phyloP scores from a whole-genome alignment of 2,888 invertebrate species.

The Drosophila anceps region DNA sequence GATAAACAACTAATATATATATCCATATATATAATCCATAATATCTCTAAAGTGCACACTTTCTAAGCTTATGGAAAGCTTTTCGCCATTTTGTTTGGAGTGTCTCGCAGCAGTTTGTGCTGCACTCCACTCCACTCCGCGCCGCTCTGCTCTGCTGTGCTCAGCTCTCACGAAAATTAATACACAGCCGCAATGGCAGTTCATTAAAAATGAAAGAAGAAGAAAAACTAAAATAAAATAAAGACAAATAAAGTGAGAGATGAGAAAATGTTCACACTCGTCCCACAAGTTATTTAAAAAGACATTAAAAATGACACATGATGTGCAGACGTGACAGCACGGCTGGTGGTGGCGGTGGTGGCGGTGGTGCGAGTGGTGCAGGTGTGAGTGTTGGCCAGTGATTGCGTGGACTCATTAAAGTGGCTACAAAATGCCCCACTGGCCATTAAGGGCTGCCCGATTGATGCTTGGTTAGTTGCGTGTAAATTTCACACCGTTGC shows the following conservation, averaged over 20 bases:
- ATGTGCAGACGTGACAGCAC: conserved; percentile 12
- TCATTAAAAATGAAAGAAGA: conserved; percentile 44
- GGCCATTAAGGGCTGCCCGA: conserved; percentile 50
- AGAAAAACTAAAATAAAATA: no score
- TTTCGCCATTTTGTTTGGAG: conserved; percentile 1
- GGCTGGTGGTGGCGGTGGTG: conserved; percentile 1
- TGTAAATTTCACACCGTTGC: conserved; percentile 69
- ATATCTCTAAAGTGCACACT: no score
- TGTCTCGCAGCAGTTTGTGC: neutral
- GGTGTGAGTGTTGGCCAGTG: conserved; percentile 42
- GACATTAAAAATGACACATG: conserved; percentile 70
- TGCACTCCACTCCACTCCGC: neutral
- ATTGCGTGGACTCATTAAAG: conserved; percentile 66
- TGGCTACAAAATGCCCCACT: conserved; percentile 56
- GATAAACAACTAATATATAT: neutral
- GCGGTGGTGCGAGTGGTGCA: conserved; percentile 13
- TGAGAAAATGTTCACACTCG: conserved; percentile 29
- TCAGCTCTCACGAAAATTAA: conserved; percentile 1
- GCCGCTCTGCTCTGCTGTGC: neutral
- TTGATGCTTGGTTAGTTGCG: conserved; percentile 57
- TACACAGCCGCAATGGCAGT: conserved; percentile 20
- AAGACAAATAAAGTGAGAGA: conserved; percentile 7
- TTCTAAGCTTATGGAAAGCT: neutral
- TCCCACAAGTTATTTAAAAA: conserved; percentile 67
- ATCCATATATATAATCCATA: neutral